Evolutionary conservation across 2,888 invertebrate species (phyloP), one percentile per base, ranked within the genome.

Genomic region (Chloroclysta siterata): DNA sequence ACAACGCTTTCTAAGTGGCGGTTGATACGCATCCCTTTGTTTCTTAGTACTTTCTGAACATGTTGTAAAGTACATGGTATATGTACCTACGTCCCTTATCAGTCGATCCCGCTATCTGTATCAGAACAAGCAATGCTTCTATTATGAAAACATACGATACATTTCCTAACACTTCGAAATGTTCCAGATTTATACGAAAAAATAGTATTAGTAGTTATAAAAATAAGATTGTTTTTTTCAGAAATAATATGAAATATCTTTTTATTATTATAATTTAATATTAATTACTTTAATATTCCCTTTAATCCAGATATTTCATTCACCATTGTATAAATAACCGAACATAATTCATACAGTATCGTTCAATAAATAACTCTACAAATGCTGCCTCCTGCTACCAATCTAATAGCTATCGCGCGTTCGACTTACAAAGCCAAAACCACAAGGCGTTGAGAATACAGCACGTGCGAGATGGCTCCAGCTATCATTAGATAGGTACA

Each of bases 371-470:
- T 11, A 39, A 10, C 2, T 4, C 10, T 3, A 8, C n/a, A 17
- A 42, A 14, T 17, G 17, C 11, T 15, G 8, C 10, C 53, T 36
- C 60, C 51, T 52, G 8, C 6, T 6, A 29, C 22, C 13, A 14
- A 39, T 39, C 28, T 11, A 52, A 52, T 47, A 57, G 47, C 48
- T 0, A 57, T 15, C 57, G 13, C 48, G 11, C 22, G 15, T 17
- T 11, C 28, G 22, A 53, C 11, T 22, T 8, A 13, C 42, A n/a
- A 6, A 17, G 29, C 17, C 11, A 8, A 56, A 61, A 61, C 15
- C 2, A 17, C n/a, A 42, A 65, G 65, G 65, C 53, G 53, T 22
- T 33, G 28, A 57, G 33, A 48, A 55, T 54, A 58, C 14, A 15
- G 14, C 28, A 11, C 36, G 11, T 7, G 14, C 5, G 55, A 60